A percentile compares a stretch with the other conserved stretches of the same genome.
Conservation (phyloP, 2,113 vertebrate species). For the Neoarius graeffei region DNA sequence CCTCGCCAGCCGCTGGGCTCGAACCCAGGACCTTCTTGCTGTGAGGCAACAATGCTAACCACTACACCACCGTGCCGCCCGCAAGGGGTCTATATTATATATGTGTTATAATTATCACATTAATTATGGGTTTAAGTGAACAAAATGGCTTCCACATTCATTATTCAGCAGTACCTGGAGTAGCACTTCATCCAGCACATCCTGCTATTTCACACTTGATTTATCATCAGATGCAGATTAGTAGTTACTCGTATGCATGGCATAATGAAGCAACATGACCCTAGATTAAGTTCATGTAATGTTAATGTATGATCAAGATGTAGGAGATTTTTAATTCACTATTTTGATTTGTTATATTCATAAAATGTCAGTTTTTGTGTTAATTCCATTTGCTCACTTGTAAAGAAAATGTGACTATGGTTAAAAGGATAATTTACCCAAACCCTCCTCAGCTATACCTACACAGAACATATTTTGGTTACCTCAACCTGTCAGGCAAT, state of each 20-base stretch:
- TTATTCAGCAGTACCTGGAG: background rate
- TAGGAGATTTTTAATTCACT: background rate
- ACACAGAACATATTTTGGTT: too few species aligned
- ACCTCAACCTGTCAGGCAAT: background rate
- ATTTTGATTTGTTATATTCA: background rate
- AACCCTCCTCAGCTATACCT: background rate
- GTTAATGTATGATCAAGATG: fast-evolving
- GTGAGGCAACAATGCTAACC: too few species aligned
- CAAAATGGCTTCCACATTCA: background rate
- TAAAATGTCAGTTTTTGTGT: background rate
- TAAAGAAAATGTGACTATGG: background rate
- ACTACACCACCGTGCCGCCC: too few species aligned
- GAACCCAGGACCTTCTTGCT: too few species aligned
- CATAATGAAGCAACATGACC: too few species aligned
- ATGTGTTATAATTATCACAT: background rate
- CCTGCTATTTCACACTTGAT: too few species aligned
- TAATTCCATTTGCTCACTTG: background rate
- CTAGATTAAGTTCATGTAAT: too few species aligned
- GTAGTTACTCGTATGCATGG: too few species aligned
- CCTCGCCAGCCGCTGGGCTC: too few species aligned
- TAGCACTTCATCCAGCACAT: background rate
- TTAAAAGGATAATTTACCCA: background rate
- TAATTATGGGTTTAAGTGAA: background rate
- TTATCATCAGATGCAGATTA: too few species aligned
- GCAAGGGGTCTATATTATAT: too few species aligned